Evolutionary conservation across 1,140 invertebrate genomes (phyloP), one percentile per base, ranked within the genome.

Genomic region (Drosophila ficusphila): DNA sequence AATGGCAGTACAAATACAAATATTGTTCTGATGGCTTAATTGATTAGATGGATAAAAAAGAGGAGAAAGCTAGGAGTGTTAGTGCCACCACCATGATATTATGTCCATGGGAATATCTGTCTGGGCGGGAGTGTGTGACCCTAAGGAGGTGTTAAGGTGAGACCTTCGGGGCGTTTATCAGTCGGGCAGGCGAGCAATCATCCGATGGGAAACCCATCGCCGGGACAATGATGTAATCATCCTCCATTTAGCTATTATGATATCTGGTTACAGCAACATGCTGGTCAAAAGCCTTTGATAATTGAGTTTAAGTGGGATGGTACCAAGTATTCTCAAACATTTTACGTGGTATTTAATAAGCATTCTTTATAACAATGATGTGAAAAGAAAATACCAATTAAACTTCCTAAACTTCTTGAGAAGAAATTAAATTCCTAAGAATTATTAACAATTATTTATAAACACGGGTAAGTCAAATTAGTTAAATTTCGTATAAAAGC

Each of bases 21-120:
- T 65, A 74, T 73, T 64, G 58, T 19, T 14, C 58, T 75, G 71
- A 75, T 68, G 71, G 75, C 72, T 75, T 75, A 75, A 75, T 75
- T 75, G 72, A 75, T 75, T 75, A 67, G 75, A 75, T 75, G 70
- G 53, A 75, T 75, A 75, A 75, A 75, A 75, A 75, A 58, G 16
- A 38, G 62, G 60, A 33, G 34, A 51, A 33, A 25, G 62, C 42
- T 23, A 21, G 62, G 34, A 64, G 57, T 65, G 61, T 65, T 39
- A 62, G 42, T 49, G 39, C 54, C 67, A 71, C 52, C 36, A 49
- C 52, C 65, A 69, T 44, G 25, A 47, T 47, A 46, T 44, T 16
- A 56, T 69, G 38, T 57, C 41, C 34, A 29, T 71, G 57, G 57
- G 68, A 72, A 72, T 72, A 31, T 49, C 46, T 48, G 23, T 16